Evolutionary conservation across 1,140 invertebrate genomes (phyloP).

Genomic region (Zaprionus ghesquierei): DNA sequence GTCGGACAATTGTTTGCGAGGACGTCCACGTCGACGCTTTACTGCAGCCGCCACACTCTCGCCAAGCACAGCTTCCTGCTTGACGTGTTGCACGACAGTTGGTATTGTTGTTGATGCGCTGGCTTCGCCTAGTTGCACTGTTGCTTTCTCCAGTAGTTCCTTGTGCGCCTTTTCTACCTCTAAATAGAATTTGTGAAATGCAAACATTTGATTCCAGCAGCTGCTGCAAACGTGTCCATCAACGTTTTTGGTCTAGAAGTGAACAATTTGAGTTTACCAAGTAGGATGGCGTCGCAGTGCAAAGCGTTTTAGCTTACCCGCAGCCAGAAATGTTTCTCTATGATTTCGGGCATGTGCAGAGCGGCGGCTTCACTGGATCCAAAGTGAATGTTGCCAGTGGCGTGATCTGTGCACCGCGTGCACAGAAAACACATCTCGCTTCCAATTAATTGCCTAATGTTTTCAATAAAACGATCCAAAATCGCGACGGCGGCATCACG

Average conservation of each 20-base stretch:
- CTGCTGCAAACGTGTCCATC: slow-evolving; percentile 45
- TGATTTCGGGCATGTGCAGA: slow-evolving; percentile 44
- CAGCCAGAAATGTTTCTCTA: slow-evolving; percentile 67
- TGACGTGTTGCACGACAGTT: neutral
- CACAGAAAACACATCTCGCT: slow-evolving; percentile 53
- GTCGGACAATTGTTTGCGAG: slow-evolving; percentile 39
- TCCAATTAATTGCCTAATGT: slow-evolving; percentile 12
- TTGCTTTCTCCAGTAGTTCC: neutral
- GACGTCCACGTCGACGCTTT: slow-evolving; percentile 60
- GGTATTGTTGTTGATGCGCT: neutral
- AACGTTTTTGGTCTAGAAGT: slow-evolving; percentile 29
- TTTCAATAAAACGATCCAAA: slow-evolving; percentile 4
- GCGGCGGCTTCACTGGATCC: slow-evolving; percentile 43
- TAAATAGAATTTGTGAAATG: slow-evolving; percentile 64
- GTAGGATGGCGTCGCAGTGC: neutral
- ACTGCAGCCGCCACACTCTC: slow-evolving; percentile 61
- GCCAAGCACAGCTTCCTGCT: slow-evolving; percentile 18
- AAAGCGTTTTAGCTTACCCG: slow-evolving; percentile 38
- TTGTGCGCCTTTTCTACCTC: slow-evolving; percentile 57
- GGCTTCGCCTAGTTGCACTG: neutral
- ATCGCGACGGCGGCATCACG: slow-evolving; percentile 31
- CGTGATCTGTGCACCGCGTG: slow-evolving; percentile 25
- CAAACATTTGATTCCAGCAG: slow-evolving; percentile 59
- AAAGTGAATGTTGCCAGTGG: slow-evolving; percentile 47
- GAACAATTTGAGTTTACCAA: neutral